Conservation (phyloP, 2,113 vertebrate genomes). For the Calidris pygmaea region DNA sequence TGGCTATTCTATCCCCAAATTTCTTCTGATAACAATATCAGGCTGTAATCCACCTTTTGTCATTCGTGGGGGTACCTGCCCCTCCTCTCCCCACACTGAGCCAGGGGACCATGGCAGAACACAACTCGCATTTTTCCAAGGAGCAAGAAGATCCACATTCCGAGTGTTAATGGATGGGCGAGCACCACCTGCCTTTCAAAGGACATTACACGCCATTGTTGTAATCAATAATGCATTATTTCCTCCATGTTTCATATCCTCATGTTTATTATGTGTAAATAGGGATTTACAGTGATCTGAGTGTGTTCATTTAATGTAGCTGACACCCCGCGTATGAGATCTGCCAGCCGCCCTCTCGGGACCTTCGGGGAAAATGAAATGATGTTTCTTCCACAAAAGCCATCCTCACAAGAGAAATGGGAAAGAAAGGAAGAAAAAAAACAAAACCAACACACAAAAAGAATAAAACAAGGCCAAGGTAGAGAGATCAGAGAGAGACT, state of each 20-base stretch:
- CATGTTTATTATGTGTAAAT: constrained; percentile 69
- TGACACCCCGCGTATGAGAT: constrained; percentile 14
- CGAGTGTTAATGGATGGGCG: neutral
- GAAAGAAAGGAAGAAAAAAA: neutral
- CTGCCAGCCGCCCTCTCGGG: neutral
- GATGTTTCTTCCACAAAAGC: constrained; percentile 13
- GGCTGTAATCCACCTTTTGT: neutral
- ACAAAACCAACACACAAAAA: neutral
- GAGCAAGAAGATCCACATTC: rapidly evolving
- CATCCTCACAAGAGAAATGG: neutral
- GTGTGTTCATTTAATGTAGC: constrained; percentile 30
- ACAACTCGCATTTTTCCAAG: neutral
- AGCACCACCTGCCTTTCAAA: neutral
- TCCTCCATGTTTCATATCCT: neutral
- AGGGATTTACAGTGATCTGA: constrained; percentile 62
- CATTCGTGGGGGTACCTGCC: neutral
- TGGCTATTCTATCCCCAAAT: neutral
- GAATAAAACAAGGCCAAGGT: constrained; percentile 10
- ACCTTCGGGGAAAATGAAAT: constrained; percentile 22
- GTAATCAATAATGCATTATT: constrained; percentile 69
- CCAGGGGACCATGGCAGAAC: neutral
- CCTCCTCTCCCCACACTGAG: neutral
- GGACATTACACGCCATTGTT: constrained; percentile 1
- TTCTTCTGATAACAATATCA: neutral
- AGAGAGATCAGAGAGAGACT: constrained; percentile 5